Evolutionary conservation across 2,113 vertebrate species (phyloP).

Genomic region (Podarcis muralis): DNA sequence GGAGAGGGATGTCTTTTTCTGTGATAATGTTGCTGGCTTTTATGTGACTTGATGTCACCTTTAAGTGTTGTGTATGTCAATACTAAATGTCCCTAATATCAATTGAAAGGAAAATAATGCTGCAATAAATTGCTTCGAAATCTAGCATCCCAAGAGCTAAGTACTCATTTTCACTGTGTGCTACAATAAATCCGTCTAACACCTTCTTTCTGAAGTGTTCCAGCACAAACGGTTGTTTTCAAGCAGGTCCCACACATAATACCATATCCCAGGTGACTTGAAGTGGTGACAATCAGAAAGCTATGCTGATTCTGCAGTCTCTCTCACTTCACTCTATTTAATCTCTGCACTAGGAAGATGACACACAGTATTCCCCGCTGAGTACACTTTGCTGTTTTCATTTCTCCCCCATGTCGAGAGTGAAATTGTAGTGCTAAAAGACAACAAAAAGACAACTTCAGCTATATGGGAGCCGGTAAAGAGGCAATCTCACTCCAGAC

Average conservation of each 20-base stretch:
- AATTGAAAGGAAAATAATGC: conserved; percentile 17
- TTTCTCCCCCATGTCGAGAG: conserved; percentile 20
- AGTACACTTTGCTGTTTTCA: not conserved
- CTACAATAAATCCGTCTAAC: conserved; percentile 24
- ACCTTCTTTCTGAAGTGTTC: conserved; percentile 7
- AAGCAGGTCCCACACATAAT: conserved; percentile 19
- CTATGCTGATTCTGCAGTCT: conserved; percentile 15
- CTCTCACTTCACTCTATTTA: conserved; percentile 21
- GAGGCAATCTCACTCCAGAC: not conserved
- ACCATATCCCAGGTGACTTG: conserved; percentile 19
- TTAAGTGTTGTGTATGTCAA: conserved; percentile 13
- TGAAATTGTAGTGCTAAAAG: conserved; percentile 15
- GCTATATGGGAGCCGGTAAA: not conserved
- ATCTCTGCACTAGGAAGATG: conserved; percentile 19
- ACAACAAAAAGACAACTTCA: not conserved
- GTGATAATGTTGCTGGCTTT: not conserved
- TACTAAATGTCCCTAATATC: conserved; percentile 3
- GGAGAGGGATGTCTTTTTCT: not conserved
- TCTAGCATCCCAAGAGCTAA: conserved; percentile 1
- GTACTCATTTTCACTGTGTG: conserved; percentile 21
- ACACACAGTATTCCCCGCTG: not conserved
- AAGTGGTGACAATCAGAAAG: conserved; percentile 32
- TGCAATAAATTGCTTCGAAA: conserved; percentile 3
- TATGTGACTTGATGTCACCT: fast-evolving
- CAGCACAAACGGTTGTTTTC: conserved; percentile 24